phyloP scores from a whole-genome alignment of 2,113 vertebrate genomes.

The Murina feae region DNA sequence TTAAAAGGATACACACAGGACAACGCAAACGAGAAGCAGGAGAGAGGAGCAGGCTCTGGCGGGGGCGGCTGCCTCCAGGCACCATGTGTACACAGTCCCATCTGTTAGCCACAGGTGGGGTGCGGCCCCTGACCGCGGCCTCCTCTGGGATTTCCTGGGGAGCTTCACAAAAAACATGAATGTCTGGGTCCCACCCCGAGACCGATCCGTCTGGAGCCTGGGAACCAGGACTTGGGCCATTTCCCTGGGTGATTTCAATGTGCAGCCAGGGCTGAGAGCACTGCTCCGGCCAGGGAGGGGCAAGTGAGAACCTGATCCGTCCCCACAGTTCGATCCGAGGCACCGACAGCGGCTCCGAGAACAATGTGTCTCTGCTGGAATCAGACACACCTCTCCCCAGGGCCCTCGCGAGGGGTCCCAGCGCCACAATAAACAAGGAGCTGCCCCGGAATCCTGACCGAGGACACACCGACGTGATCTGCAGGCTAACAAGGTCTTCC shows the following conservation, averaged over 20 bases:
- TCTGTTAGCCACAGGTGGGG: neutral
- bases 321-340: neutral
- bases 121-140: neutral
- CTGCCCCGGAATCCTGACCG: neutral
- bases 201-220: neutral
- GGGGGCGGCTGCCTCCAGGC: neutral
- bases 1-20: neutral
- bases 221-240: neutral
- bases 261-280: neutral
- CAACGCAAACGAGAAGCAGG: neutral
- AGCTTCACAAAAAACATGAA: neutral
- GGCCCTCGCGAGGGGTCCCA: neutral
- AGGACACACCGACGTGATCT: neutral
- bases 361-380: neutral
- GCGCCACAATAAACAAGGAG: neutral
- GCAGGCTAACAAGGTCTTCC: neutral
- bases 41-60: neutral
- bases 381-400: neutral
- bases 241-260: neutral
- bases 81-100: neutral
- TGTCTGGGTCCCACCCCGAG: neutral
- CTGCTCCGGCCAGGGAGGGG: neutral
- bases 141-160: neutral
- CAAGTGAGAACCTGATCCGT: neutral
- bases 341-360: rapidly evolving